phyloP scores from a whole-genome alignment of 2,797 vertebrate genomes.

The Novumbra hubbsi region DNA sequence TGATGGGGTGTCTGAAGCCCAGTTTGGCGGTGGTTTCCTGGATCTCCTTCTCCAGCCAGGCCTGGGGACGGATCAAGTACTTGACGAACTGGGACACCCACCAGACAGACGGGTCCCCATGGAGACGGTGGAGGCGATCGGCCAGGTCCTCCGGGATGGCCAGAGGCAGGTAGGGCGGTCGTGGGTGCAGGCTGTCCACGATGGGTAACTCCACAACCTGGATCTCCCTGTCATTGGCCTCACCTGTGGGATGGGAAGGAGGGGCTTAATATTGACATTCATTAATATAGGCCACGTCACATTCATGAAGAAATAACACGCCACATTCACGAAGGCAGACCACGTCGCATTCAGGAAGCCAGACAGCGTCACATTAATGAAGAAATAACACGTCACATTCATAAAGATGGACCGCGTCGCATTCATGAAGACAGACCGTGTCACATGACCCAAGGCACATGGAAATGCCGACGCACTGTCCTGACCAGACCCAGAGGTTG shows the following conservation, averaged over 20 bases:
- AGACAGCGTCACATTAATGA: no score
- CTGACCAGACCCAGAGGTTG: no score
- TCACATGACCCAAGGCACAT: no score
- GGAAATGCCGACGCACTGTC: no score
- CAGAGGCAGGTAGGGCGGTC: conserved; percentile 92
- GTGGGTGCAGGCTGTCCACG: conserved; percentile 95
- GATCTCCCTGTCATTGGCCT: conserved; percentile 90
- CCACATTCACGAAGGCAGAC: no score
- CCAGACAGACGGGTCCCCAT: conserved; percentile 97
- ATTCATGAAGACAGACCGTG: no score
- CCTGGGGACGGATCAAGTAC: conserved; percentile 93
- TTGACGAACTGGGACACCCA: conserved; percentile 99
- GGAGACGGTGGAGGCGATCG: conserved; percentile 86
- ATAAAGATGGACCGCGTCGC: no score
- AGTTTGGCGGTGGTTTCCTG: conserved; percentile 90
- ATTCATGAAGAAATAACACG: no score
- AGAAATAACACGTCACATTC: no score
- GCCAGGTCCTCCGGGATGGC: conserved; percentile 93
- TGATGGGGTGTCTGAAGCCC: conserved; percentile 96
- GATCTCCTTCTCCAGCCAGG: conserved; percentile 96
- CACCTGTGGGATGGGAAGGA: conserved; percentile 70
- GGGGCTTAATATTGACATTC: background rate
- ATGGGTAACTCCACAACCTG: conserved; percentile 97
- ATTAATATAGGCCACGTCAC: background rate
- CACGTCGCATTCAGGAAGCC: no score